Base-by-base conservation (phyloP, 2,797 vertebrate genomes). In the Apogon hyalosoma region DNA sequence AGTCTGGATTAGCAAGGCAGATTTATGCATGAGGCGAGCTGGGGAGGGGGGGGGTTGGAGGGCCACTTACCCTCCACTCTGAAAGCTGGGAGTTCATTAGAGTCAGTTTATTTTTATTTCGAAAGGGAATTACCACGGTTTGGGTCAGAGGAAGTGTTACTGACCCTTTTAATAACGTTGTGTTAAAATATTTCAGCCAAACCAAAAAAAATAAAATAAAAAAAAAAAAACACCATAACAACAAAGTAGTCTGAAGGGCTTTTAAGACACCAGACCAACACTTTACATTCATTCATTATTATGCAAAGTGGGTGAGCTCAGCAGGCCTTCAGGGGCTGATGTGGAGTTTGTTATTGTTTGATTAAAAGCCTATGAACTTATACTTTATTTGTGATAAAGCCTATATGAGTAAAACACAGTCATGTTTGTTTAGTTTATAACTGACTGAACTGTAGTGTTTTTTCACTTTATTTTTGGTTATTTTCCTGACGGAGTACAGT, bases 1-100 rank as follows among this genome's bases (percentile, higher is more conserved):
- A 90, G 63, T 71, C 50, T 8, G 71, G 57, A 84, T 85, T 87
- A 82, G 81, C 54, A 63, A 84, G 48, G 71, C 70, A 84, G 75
- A 79, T 78, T 68, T 77, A 73, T 87, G 75, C 71, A 62, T 7
- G 63, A 75, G 43, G 47, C 0, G 1, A 70, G 3, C 16, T 18
- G 5, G 3, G 4, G 5, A 11, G 13, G 2, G n/a, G 31, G 1
- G 8, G 40, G 39, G 28, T 1, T 45, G 1, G 13, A 16, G 38
- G 0, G 28, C 11, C 3, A 12, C 48, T 50, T 58, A 53, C 43
- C 38, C 6, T 1, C 4, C 33, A 2, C 56, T 65, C 39, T 49
- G 11, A 56, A 54, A 61, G 63, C 39, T 41, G 3, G 4, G 33
- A 0, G 24, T 63, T 33, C 2, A 2, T 46, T 50, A 49, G 15